Evolutionary conservation across 2,888 invertebrate species (phyloP), one percentile per base, ranked within the genome.

Genomic region (Laspeyria flexula): DNA sequence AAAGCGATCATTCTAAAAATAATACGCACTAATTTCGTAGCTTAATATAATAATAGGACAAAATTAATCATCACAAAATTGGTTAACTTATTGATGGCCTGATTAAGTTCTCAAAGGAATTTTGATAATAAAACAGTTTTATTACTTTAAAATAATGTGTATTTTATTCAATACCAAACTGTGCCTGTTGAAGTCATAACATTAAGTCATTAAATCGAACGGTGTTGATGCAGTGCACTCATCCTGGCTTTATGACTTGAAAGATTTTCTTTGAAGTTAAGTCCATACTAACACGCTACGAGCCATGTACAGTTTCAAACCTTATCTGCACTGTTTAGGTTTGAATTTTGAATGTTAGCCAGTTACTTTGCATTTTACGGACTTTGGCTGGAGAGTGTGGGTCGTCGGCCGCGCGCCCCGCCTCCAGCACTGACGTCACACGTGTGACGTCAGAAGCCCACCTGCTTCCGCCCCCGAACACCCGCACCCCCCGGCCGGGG

Each of bases 391-490:
- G 40, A 59, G 57, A 68, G 50, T 65, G 55, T 75, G 76, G 85
- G 85, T 87, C 85, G 82, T 61, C 78, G 85, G 73, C 83, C 86
- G 79, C 70, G 73, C 57, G 79, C 79, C 83, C 82, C 86, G 84
- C 85, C 86, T 75, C 75, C 79, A 40, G 57, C 45, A 46, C 81
- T 84, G 89, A 90, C 91, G 90, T 90, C 89, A 89, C 79, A 55
- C 60, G 57, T 43, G 81, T 89, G 90, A 89, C 91, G 91, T 90
- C 90, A 88, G 76, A 57, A 65, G 53, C 71, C 73, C 66, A 78
- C 81, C 82, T 79, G 75, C 81, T 79, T 75, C 75, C 68, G 61
- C 72, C 77, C 75, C 70, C 59, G 62, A 52, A 55, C 46, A 46
- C 62, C 59, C 68, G 60, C 60, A 46, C 55, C 65, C 66, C 70